Evolutionary conservation across 35 echinoderm and acorn worm species (phyloP).

Genomic region (Apostichopus parvimensis): DNA sequence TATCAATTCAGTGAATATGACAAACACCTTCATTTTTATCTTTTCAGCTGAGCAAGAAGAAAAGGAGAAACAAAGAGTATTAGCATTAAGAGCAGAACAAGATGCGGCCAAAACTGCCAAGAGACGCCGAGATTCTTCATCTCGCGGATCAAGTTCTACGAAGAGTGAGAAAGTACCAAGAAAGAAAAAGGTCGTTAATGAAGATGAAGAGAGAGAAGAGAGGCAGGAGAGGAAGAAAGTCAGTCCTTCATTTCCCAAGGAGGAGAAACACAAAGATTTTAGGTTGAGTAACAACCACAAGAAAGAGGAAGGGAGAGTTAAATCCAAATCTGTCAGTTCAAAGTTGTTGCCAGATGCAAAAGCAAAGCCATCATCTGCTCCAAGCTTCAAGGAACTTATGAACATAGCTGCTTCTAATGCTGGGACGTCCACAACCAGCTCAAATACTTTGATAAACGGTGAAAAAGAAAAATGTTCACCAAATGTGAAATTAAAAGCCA

Average conservation of each 20-base stretch:
- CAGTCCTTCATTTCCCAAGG: not conserved
- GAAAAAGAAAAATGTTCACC: not conserved
- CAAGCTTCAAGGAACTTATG: slow-evolving; percentile 36
- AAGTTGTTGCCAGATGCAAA: not conserved
- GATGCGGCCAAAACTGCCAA: not conserved
- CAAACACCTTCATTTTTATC: too few species aligned
- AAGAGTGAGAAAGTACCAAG: not conserved
- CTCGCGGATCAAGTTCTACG: not conserved
- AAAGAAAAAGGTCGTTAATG: not conserved
- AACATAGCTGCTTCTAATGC: slow-evolving; percentile 30
- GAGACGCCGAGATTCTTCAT: not conserved
- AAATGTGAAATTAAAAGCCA: slow-evolving; percentile 40
- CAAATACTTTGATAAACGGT: not conserved
- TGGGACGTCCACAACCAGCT: not conserved
- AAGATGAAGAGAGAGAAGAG: not conserved
- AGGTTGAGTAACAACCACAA: not conserved
- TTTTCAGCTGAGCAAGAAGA: slow-evolving; percentile 15
- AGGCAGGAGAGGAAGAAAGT: not conserved
- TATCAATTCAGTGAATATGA: too few species aligned
- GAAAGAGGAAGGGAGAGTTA: not conserved
- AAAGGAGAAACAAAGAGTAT: not conserved
- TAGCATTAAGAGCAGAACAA: slow-evolving; percentile 18
- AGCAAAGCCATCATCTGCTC: not conserved
- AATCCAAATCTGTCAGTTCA: not conserved
- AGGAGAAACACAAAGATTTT: slow-evolving; percentile 7